A percentile compares a stretch with the other conserved stretches of the same genome.
Evolutionary conservation across 2,888 invertebrate species (phyloP).

Genomic region (Endomychus coccineus): DNA sequence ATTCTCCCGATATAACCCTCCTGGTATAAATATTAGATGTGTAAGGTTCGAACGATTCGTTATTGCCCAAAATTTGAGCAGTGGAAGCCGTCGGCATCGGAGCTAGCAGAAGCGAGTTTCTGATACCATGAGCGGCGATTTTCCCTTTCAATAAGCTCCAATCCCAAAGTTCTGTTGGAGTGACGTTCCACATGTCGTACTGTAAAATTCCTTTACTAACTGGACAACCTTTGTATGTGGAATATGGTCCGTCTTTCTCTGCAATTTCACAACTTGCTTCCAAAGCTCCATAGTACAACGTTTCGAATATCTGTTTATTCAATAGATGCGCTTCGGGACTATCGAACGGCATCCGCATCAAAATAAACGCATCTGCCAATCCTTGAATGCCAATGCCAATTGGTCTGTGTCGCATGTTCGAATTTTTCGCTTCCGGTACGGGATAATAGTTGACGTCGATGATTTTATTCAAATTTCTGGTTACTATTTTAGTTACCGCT

Average conservation of each 20-base stretch:
- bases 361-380: constrained; percentile 90
- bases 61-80: constrained; percentile 98
- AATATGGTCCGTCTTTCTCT: constrained; percentile 74
- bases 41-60: constrained; percentile 97
- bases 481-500: constrained; percentile 79
- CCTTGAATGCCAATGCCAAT: constrained; percentile 96
- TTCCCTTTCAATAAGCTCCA: constrained; percentile 77
- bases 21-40: constrained; percentile 95
- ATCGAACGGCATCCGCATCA: constrained; percentile 90
- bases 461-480: constrained; percentile 90
- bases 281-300: constrained; percentile 93
- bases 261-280: constrained; percentile 95
- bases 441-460: constrained; percentile 97
- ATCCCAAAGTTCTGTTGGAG: constrained; percentile 80
- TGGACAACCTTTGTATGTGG: constrained; percentile 86
- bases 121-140: constrained; percentile 80
- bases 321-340: constrained; percentile 75
- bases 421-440: constrained; percentile 75
- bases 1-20: constrained; percentile 91
- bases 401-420: constrained; percentile 81
- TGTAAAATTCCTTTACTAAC: constrained; percentile 93
- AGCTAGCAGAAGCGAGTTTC: constrained; percentile 84
- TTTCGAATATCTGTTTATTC: constrained; percentile 96
- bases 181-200: constrained; percentile 95
- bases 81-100: constrained; percentile 99